phyloP scores from a whole-genome alignment of 2,113 vertebrate species.

The Sphyrna mokarran region DNA sequence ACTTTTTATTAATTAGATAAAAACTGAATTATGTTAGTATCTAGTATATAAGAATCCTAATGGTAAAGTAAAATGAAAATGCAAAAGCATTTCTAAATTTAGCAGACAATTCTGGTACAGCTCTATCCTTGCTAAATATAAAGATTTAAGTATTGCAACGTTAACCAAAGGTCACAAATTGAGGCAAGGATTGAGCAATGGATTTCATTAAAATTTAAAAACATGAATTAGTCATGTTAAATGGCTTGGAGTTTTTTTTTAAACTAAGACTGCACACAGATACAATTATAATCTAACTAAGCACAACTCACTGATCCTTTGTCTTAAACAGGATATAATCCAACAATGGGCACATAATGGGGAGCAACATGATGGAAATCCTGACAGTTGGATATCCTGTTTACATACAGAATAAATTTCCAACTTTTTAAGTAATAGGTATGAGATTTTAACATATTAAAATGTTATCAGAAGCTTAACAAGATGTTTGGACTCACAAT shows the following conservation, averaged over 20 bases:
- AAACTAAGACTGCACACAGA: not conserved
- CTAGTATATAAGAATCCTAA: not conserved
- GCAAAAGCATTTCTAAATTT: not conserved
- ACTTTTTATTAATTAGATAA: not conserved
- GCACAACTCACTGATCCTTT: not conserved
- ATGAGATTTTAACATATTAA: not conserved
- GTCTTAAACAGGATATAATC: not conserved
- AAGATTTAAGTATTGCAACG: not conserved
- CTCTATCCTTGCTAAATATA: not conserved
- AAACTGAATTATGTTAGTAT: not conserved
- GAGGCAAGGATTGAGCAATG: not conserved
- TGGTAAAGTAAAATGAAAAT: not conserved
- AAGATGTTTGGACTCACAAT: not conserved
- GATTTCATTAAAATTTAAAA: not conserved
- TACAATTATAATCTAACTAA: not conserved
- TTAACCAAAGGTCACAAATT: not conserved
- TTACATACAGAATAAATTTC: not conserved
- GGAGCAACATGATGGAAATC: not conserved
- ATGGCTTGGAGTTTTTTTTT: not conserved
- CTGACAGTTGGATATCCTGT: not conserved
- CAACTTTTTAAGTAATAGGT: not conserved
- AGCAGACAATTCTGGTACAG: not conserved
- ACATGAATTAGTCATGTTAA: not conserved
- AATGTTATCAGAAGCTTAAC: not conserved
- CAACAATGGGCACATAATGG: not conserved